Conservation (phyloP, 2,113 vertebrate species). For the Meleagris gallopavo region DNA sequence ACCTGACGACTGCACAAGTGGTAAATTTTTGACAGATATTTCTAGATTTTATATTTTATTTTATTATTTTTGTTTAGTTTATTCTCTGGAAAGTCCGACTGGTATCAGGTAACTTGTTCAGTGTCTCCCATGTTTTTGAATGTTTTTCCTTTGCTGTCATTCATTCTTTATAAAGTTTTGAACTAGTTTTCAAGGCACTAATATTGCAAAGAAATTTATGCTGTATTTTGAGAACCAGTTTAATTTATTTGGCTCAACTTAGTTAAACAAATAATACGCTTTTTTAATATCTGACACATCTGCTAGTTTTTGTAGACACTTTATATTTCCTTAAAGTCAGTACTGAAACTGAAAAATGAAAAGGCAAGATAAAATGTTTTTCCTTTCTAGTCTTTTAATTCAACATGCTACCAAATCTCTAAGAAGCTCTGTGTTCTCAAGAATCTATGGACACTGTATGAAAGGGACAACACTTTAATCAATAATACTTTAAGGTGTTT, state of each 20-base stretch:
- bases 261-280: not conserved
- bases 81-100: not conserved
- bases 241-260: not conserved
- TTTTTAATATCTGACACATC: not conserved
- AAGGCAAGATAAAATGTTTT: not conserved
- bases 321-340: not conserved
- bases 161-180: not conserved
- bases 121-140: not conserved
- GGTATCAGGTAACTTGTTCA: not conserved
- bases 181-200: not conserved
- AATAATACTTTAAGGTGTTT: not conserved
- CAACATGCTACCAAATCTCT: not conserved
- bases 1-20: not conserved
- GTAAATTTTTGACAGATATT: not conserved
- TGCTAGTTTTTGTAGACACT: not conserved
- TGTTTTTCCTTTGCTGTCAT: not conserved
- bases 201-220: not conserved
- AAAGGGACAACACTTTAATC: not conserved
- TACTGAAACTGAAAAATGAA: not conserved
- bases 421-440: not conserved
- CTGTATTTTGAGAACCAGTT: not conserved
- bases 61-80: not conserved
- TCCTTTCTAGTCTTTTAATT: not conserved
- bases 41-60: not conserved
- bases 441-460: not conserved